These are phyloP conservation scores for Melangyna quadrimaculata DNA, from an alignment of 2,888 invertebrate genomes.

Conservation along the genomic window DNA sequence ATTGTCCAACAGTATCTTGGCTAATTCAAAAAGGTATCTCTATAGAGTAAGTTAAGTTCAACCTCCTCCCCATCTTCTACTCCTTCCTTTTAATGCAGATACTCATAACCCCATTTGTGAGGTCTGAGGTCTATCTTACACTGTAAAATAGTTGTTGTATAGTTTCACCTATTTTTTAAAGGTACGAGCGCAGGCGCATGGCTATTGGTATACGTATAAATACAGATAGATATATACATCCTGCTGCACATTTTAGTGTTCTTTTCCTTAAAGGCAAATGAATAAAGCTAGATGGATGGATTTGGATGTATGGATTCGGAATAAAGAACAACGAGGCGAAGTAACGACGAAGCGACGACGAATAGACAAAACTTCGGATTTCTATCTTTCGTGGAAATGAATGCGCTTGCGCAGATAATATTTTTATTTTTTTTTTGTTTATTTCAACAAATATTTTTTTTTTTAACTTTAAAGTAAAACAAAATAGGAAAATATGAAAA, in stretches of 20 bases:
- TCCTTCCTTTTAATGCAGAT: constrained; percentile 9
- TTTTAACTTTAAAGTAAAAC: background rate
- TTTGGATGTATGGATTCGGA: background rate
- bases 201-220: no score
- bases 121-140: constrained; percentile 5
- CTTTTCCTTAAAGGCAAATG: constrained; percentile 44
- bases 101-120: constrained; percentile 45
- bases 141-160: constrained; percentile 4
- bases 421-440: background rate
- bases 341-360: constrained; percentile 5
- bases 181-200: constrained; percentile 32
- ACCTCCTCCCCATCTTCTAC: background rate
- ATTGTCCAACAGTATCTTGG: constrained; percentile 44
- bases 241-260: constrained; percentile 18
- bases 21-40: constrained; percentile 31
- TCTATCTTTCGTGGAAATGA: constrained; percentile 46
- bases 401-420: constrained; percentile 13
- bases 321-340: background rate
- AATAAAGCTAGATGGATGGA: constrained; percentile 38
- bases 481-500: background rate
- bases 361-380: constrained; percentile 23
- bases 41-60: background rate
- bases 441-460: background rate
- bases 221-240: background rate
- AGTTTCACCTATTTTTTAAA: constrained; percentile 1